Conservation (phyloP, 1,140 invertebrate genomes). For the Heliothis virescens region DNA sequence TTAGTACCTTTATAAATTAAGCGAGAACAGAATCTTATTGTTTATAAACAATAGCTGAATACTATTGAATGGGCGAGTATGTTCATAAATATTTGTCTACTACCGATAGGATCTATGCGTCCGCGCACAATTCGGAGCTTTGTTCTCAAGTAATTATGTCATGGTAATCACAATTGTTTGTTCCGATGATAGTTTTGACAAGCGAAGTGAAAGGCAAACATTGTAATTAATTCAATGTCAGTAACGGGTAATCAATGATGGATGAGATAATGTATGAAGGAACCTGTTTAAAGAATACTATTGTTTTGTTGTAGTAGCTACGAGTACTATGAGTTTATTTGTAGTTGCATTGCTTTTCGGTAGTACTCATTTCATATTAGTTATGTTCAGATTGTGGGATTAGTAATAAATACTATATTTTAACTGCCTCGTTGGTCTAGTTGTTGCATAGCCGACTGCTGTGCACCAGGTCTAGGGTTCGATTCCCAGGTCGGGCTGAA, state of each 20-base stretch:
- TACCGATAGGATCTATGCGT: slow-evolving; percentile 25
- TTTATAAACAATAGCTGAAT: slow-evolving; percentile 31
- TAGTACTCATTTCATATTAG: no score
- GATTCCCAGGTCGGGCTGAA: no score
- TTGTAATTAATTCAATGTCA: slow-evolving; percentile 30
- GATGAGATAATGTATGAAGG: neutral
- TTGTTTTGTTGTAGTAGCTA: neutral
- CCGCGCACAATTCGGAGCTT: slow-evolving; percentile 21
- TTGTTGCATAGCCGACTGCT: no score
- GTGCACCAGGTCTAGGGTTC: no score
- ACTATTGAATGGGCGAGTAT: slow-evolving; percentile 17
- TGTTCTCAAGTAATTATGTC: slow-evolving; percentile 38
- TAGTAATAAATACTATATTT: no score
- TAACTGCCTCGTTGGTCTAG: no score
- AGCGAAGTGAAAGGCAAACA: slow-evolving; percentile 3
- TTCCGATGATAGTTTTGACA: neutral
- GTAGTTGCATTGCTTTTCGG: no score
- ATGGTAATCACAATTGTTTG: slow-evolving; percentile 30
- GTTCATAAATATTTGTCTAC: slow-evolving; percentile 38
- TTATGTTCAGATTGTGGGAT: no score
- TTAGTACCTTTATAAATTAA: slow-evolving; percentile 7
- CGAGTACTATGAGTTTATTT: neutral
- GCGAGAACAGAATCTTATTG: slow-evolving; percentile 35
- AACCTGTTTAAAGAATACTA: neutral
- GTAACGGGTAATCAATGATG: neutral